Percentiles rank a stretch among this genome's conserved stretches.
phyloP scores from a whole-genome alignment of 2,113 vertebrate species.

The Castor canadensis region DNA sequence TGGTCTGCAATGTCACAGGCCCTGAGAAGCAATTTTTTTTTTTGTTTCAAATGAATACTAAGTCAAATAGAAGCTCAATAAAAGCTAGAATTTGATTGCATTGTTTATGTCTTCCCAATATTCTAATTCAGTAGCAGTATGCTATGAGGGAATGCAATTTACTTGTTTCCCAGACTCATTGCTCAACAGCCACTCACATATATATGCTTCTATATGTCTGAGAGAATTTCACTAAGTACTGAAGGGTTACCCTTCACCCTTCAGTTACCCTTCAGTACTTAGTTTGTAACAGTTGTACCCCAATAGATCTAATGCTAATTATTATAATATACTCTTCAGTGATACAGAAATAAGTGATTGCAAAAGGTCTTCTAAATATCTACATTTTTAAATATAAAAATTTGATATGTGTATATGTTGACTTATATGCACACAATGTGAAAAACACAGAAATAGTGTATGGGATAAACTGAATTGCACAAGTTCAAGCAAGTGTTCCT shows the following conservation, averaged over 20 bases:
- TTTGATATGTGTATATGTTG: conserved; percentile 25
- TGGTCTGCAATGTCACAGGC: conserved; percentile 84
- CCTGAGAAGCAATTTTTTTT: conserved; percentile 82
- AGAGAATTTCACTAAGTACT: conserved; percentile 75
- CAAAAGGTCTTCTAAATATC: conserved; percentile 44
- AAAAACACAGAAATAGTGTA: conserved; percentile 54
- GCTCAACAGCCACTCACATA: conserved; percentile 77
- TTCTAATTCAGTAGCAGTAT: conserved; percentile 86
- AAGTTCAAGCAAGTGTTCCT: conserved; percentile 60
- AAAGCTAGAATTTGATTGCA: conserved; percentile 85
- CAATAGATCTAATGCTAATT: conserved; percentile 58
- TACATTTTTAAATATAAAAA: conserved; percentile 50
- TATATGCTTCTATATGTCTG: conserved; percentile 69
- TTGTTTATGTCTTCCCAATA: conserved; percentile 87
- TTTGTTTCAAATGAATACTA: conserved; percentile 81
- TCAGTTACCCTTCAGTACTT: conserved; percentile 72
- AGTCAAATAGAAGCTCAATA: conserved; percentile 84
- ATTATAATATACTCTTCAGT: conserved; percentile 42
- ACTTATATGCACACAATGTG: conserved; percentile 21
- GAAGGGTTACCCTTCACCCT: no score
- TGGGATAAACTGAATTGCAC: conserved; percentile 62
- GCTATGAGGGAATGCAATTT: conserved; percentile 86
- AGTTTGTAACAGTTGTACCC: conserved; percentile 49
- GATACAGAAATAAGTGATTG: conserved; percentile 44
- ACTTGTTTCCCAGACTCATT: conserved; percentile 83